A percentile compares a stretch with the other conserved stretches of the same genome.
Conservation (phyloP, 2,113 vertebrate genomes). For the Planiliza haematocheilus region DNA sequence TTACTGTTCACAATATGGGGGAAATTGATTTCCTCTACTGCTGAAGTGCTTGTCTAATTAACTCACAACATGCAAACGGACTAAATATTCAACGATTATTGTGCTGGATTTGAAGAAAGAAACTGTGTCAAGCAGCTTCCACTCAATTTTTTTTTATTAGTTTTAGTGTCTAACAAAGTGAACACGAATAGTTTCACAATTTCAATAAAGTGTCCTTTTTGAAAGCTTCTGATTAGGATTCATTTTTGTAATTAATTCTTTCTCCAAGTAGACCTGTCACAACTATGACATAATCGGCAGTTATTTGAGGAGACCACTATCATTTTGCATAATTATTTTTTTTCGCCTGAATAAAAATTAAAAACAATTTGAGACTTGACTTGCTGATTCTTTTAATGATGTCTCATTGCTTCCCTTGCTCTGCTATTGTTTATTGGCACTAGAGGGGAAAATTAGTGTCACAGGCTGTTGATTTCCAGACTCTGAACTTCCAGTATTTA, state of each 20-base stretch:
- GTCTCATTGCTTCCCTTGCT: no score
- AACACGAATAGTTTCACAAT: not conserved
- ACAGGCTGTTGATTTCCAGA: no score
- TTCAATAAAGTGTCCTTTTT: not conserved
- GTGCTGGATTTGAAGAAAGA: not conserved
- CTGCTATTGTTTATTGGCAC: no score
- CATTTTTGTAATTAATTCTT: not conserved
- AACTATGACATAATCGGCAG: no score
- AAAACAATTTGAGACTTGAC: no score
- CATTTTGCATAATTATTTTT: no score
- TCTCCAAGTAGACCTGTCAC: not conserved
- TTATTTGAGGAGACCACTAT: no score
- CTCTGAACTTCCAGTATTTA: no score
- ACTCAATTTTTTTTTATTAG: not conserved
- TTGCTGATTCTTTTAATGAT: no score
- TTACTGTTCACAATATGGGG: conserved; percentile 64
- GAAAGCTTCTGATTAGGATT: not conserved
- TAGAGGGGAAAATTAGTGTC: no score
- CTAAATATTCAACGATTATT: conserved; percentile 26
- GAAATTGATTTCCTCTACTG: conserved; percentile 57
- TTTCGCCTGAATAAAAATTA: no score
- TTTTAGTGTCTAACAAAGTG: not conserved
- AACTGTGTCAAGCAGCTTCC: not conserved
- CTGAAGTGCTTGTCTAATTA: conserved; percentile 44
- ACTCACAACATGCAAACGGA: conserved; percentile 14